Percentiles rank a stretch among this genome's conserved stretches.
Conservation (phyloP, 2,113 vertebrate genomes). For the Ceyx cyanopectus region DNA sequence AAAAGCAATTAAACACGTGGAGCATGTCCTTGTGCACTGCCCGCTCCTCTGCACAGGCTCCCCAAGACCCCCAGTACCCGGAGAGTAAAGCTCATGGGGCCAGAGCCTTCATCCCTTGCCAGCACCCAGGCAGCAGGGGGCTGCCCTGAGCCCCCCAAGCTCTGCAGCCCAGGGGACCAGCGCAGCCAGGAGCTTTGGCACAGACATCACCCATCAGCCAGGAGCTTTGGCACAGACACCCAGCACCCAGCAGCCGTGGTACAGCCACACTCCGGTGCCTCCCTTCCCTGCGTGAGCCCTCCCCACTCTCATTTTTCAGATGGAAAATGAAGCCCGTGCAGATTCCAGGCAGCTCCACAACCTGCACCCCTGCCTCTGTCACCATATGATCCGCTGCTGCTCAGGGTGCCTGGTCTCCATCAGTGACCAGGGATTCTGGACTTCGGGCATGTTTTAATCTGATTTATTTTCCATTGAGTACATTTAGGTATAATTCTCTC, state of each 20-base stretch:
- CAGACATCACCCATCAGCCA: rapidly evolving
- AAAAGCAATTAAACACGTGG: background rate
- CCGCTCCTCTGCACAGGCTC: rapidly evolving
- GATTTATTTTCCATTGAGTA: background rate
- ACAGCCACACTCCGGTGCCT: no score
- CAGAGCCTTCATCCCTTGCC: background rate
- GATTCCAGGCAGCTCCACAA: rapidly evolving
- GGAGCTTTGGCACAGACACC: background rate
- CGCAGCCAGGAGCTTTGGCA: rapidly evolving
- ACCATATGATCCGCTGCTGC: rapidly evolving
- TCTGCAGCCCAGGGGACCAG: background rate
- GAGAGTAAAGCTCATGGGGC: background rate
- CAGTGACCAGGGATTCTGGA: background rate
- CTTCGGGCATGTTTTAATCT: background rate
- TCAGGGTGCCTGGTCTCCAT: rapidly evolving
- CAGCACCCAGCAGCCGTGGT: rapidly evolving
- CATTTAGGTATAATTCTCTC: background rate
- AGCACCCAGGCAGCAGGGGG: background rate
- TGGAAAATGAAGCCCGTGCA: background rate
- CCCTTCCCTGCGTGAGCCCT: background rate
- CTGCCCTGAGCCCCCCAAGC: no score
- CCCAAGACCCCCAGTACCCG: background rate
- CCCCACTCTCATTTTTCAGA: rapidly evolving
- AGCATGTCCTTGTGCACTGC: background rate
- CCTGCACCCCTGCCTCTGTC: rapidly evolving